A percentile compares a stretch with the other conserved stretches of the same genome.
These are phyloP conservation scores for Crematogaster levior DNA, from an alignment of 2,888 invertebrate species.

Conservation along the genomic window DNA sequence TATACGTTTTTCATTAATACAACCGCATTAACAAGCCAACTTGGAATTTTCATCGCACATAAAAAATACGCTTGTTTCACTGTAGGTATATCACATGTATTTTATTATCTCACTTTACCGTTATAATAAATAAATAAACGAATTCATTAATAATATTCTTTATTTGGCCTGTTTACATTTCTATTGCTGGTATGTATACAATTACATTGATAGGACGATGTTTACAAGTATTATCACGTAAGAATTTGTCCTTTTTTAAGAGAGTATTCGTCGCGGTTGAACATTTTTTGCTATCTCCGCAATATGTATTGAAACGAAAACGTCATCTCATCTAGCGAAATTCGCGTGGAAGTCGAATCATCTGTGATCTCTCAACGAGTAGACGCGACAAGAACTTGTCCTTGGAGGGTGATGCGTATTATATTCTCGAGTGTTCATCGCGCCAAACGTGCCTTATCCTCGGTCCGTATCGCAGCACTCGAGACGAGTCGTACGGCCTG, in stretches of 20 bases:
- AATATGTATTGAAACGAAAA: not conserved
- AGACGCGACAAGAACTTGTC: slow-evolving; percentile 17
- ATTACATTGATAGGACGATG: too few species aligned
- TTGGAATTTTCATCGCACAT: not conserved
- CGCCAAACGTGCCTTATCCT: slow-evolving; percentile 50
- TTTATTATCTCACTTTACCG: not conserved
- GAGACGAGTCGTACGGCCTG: slow-evolving; percentile 33
- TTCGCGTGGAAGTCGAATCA: slow-evolving; percentile 9
- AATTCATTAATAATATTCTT: not conserved
- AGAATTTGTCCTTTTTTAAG: too few species aligned
- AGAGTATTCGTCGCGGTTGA: not conserved
- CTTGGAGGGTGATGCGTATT: slow-evolving; percentile 2
- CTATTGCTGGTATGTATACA: too few species aligned
- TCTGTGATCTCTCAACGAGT: slow-evolving; percentile 27
- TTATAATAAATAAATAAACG: not conserved
- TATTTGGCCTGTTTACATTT: not conserved
- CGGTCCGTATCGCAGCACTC: slow-evolving; percentile 25
- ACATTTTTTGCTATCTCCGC: not conserved
- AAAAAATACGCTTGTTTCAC: not conserved
- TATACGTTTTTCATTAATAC: not conserved
- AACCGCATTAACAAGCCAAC: not conserved
- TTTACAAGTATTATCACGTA: too few species aligned
- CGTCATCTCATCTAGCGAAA: not conserved
- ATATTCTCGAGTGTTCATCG: slow-evolving; percentile 43
- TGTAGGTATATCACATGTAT: not conserved